phyloP scores from a whole-genome alignment of 2,888 invertebrate species.

The Eupithecia centaureata region DNA sequence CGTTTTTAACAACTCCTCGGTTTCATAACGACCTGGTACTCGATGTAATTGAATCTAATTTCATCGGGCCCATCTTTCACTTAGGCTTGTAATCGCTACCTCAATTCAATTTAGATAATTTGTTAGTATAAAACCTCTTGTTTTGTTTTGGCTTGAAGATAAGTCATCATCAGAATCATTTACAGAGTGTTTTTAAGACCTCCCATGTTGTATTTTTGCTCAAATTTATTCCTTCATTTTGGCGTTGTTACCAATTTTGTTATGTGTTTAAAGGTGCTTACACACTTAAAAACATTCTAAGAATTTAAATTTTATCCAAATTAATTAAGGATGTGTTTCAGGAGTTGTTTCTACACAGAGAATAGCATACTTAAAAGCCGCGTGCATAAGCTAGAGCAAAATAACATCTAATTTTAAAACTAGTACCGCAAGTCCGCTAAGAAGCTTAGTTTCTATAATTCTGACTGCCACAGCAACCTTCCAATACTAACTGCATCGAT shows the following conservation, averaged over 20 bases:
- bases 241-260: too few species aligned
- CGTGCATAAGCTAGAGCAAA: neutral
- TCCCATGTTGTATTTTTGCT: conserved; percentile 6
- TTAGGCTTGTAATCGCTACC: conserved; percentile 26
- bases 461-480: neutral
- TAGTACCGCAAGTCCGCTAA: neutral
- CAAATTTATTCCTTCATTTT: too few species aligned
- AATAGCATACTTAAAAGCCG: neutral
- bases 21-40: conserved; percentile 56
- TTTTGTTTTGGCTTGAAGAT: neutral
- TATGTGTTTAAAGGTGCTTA: too few species aligned
- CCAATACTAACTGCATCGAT: neutral
- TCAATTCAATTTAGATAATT: conserved; percentile 20
- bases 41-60: conserved; percentile 43
- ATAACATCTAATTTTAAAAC: neutral
- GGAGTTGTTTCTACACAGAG: too few species aligned
- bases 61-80: conserved; percentile 32
- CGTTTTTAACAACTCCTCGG: conserved; percentile 63
- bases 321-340: too few species aligned
- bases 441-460: neutral
- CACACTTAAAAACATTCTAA: too few species aligned
- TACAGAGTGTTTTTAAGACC: neutral
- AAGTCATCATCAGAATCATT: neutral
- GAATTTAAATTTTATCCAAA: too few species aligned
- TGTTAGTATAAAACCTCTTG: neutral